Evolutionary conservation across 64 coral and sea anemone genomes (phyloP).

Genomic region (Montipora sp.): DNA sequence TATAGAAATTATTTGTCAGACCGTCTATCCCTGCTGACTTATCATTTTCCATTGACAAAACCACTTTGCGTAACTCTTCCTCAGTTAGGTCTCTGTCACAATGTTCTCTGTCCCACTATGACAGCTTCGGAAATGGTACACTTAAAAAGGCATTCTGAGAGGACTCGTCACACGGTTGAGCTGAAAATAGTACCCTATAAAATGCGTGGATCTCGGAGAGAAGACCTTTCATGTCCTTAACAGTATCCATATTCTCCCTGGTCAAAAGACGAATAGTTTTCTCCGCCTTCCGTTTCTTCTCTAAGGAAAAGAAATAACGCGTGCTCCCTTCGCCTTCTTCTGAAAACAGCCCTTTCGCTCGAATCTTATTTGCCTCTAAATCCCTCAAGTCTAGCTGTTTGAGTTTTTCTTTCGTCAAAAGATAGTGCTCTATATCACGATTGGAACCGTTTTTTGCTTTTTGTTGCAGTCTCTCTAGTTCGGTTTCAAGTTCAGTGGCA

Average conservation of each 20-base stretch:
- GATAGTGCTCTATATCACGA: neutral
- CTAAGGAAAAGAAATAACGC: neutral
- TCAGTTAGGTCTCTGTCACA: neutral
- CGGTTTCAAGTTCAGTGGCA: no score
- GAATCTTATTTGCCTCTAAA: conserved; percentile 5
- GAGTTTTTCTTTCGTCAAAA: neutral
- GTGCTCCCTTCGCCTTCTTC: conserved; percentile 40
- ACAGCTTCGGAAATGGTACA: no score
- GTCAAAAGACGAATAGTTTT: neutral
- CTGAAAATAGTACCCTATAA: neutral
- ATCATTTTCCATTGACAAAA: neutral
- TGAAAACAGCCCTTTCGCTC: neutral
- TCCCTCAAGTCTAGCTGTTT: neutral
- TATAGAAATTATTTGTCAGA: neutral
- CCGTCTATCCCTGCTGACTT: no score
- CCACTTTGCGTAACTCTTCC: neutral
- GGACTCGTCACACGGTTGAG: neutral
- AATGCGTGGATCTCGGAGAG: neutral
- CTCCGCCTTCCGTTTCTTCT: neutral
- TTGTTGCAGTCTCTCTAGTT: no score
- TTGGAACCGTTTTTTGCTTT: neutral
- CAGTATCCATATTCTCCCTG: neutral
- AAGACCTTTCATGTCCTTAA: neutral
- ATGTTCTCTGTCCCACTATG: no score
- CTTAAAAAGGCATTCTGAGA: neutral